A percentile compares a stretch with the other conserved stretches of the same genome.
phyloP scores from a whole-genome alignment of 2,888 invertebrate species.

The Limnephilus lunatus region DNA sequence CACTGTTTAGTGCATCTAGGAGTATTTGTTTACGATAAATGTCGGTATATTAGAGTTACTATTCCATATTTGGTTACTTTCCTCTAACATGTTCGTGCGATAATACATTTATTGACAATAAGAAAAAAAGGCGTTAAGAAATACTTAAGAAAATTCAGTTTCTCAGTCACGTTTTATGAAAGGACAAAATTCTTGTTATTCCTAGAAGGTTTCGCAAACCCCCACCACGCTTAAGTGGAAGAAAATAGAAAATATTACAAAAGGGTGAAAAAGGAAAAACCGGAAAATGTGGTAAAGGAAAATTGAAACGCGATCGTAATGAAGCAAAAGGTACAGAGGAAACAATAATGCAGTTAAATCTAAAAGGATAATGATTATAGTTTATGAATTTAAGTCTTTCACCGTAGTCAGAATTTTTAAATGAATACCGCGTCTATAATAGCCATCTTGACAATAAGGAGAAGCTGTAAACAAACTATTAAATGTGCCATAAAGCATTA shows the following conservation, averaged over 20 bases:
- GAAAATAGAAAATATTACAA: constrained; percentile 33
- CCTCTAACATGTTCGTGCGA: background rate
- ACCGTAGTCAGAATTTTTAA: background rate
- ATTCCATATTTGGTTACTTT: too few relatives aligned
- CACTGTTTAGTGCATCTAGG: too few relatives aligned
- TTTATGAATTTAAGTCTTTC: background rate
- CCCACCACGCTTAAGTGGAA: constrained; percentile 13
- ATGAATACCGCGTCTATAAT: background rate
- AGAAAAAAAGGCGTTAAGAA: background rate
- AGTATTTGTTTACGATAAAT: too few relatives aligned
- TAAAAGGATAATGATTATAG: background rate
- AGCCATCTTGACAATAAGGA: background rate
- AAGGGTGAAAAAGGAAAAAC: constrained; percentile 3
- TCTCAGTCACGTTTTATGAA: background rate
- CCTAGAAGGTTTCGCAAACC: background rate
- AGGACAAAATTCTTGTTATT: background rate
- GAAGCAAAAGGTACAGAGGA: background rate
- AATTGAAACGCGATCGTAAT: constrained; percentile 6
- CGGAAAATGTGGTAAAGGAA: background rate
- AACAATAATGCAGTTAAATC: background rate
- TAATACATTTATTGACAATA: background rate
- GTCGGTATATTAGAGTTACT: too few relatives aligned
- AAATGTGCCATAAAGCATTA: background rate
- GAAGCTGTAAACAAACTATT: background rate
- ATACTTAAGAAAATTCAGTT: background rate